A percentile compares a stretch with the other conserved stretches of the same genome.
Evolutionary conservation across 2,113 vertebrate genomes (phyloP).

Genomic region (Oreochromis spilurus): DNA sequence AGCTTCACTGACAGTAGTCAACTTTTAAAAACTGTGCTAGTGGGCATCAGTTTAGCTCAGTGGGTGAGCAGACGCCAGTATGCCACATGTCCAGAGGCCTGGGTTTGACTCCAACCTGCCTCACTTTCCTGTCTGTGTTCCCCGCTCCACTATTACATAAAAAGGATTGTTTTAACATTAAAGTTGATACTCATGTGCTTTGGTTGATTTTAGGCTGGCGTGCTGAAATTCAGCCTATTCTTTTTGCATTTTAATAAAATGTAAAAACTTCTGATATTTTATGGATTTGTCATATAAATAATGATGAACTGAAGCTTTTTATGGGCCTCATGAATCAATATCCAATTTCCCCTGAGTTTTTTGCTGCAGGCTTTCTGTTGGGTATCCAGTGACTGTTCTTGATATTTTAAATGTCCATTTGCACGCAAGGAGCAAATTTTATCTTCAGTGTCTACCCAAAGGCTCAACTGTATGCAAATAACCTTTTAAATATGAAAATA

Average conservation of each 20-base stretch:
- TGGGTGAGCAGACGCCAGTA: background rate
- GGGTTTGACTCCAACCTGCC: background rate
- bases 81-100: background rate
- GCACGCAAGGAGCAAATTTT: background rate
- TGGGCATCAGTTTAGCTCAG: background rate
- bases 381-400: background rate
- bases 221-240: background rate
- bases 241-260: background rate
- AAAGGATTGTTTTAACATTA: background rate
- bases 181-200: background rate
- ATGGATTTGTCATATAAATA: background rate
- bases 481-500: background rate
- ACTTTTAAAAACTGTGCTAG: background rate
- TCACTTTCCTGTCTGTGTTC: background rate
- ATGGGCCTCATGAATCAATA: background rate
- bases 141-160: background rate
- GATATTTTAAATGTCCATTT: conserved; percentile 15
- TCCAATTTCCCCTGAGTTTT: background rate
- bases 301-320: background rate
- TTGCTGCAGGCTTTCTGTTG: background rate
- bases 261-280: background rate
- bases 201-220: background rate
- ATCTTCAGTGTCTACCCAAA: background rate
- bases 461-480: conserved; percentile 13
- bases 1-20: background rate